Conservation (phyloP, 1,140 invertebrate genomes). For the Lanistes nyassanus region DNA sequence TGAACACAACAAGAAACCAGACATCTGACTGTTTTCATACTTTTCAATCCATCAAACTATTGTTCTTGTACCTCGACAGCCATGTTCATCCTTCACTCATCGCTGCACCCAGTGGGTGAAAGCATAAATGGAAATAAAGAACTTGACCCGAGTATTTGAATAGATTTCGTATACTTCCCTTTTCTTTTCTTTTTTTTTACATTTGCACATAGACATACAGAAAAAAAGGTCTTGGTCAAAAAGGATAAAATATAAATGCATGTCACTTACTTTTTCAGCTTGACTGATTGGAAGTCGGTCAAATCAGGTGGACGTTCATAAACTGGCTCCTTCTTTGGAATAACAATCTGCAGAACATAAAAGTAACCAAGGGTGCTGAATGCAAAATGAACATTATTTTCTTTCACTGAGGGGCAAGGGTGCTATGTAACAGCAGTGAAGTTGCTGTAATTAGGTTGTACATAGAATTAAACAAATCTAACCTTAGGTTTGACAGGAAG, state of each 20-base stretch:
- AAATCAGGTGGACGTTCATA: conserved; percentile 67
- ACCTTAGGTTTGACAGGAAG: conserved; percentile 17
- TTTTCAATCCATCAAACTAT: too few species aligned
- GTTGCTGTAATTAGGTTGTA: too few species aligned
- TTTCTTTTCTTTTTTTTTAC: background rate
- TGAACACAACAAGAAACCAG: conserved; percentile 43
- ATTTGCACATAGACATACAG: background rate
- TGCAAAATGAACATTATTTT: background rate
- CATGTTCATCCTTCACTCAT: background rate
- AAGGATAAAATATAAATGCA: conserved; percentile 6
- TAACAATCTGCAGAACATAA: background rate
- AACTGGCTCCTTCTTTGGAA: conserved; percentile 43
- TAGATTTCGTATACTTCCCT: background rate
- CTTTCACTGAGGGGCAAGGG: background rate
- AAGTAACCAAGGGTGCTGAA: background rate
- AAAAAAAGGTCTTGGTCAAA: background rate
- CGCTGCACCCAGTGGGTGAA: background rate
- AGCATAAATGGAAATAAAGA: background rate
- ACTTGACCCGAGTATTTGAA: too few species aligned
- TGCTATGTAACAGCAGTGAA: too few species aligned
- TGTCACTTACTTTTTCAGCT: conserved; percentile 78
- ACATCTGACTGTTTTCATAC: too few species aligned
- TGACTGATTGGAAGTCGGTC: conserved; percentile 49
- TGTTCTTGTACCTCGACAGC: background rate
- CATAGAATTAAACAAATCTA: too few species aligned